Evolutionary conservation across 2,888 invertebrate species (phyloP), one percentile per base, ranked within the genome.

Genomic region (Deilephila elpenor): DNA sequence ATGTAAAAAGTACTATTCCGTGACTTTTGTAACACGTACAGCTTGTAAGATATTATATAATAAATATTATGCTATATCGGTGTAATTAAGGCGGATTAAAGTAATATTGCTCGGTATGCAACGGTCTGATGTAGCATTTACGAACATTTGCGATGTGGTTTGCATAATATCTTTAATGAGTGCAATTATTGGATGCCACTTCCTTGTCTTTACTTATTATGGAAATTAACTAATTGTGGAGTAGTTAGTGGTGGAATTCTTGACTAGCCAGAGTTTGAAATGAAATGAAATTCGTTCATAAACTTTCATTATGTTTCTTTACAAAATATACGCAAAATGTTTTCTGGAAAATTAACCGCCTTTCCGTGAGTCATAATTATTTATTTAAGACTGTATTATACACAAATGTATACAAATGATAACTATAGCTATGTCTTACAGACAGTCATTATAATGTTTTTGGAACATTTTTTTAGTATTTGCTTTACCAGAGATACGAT

Each of bases 1-100:
- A 88, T 88, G 87, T 80, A 85, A 87, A 87, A 86, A 84, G 79
- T 77, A 79, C 79, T 80, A 85, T 91, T 89, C 89, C 89, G 85
- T 86, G 85, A 84, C 72, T 71, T 73, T 59, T 62, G 14, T 72
- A 60, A 67, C 61, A 64, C 61, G 56, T 62, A n/a, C 34, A 7
- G n/a, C 64, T 53, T 37, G 71, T 73, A 73, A 73, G 61, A 60
- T 5, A 61, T 73, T 73, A 67, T 44, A 67, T 56, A 67, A 73
- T 72, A 20, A 72, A 34, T 34, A 67, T 67, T 67, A 67, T 67
- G 67, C 51, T 62, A 67, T 29, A 44, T 44, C 5, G 37, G 7
- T 51, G 51, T 67, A 44, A 67, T 67, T 67, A 67, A 25, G 44
- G 44, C 25, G 67, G 17, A 7, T 25, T 67, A 20, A 25, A 51